Base-by-base conservation (phyloP, 2,797 vertebrate species). In the Rousettus madagascariensis region DNA sequence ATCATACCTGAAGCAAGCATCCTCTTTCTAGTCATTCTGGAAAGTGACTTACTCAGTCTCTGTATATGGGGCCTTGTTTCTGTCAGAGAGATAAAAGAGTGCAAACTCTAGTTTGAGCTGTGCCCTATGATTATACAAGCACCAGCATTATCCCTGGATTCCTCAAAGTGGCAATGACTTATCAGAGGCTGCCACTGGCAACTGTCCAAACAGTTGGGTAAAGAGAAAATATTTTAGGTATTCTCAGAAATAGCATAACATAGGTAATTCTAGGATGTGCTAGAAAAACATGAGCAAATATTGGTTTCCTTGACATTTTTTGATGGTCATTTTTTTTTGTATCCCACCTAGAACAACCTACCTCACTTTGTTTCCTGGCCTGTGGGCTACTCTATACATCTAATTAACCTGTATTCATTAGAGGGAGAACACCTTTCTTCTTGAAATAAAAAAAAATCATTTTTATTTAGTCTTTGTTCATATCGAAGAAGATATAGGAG, bases 321-420 rank as follows among this genome's bases (percentile, higher is more conserved):
- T 72, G 20, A 74, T 63, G 66, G 75, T 87, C 28, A 65, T 57
- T 78, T 72, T 86, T 95, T 95, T 95, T 97, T 82, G 53, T 61
- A 95, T 86, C 38, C 66, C 66, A 80, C 66, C 63, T 91, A 88
- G 87, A 96, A 83, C 38, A 82, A 90, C 72, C 51, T 95, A 66
- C 41, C 77, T 95, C 46, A 80, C 90, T 88, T 96, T 96, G 68
- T 17, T 13, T 95, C 86, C 92, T 96, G 6, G 46, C 30, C 80
- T 94, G 30, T 95, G 93, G 86, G 90, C 80, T 92, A 65, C 30
- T 51, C 94, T 97, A 97, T 86, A 97, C 59, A 97, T 96, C 33
- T 86, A 66, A 43, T 91, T 90, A 97, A 93, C 90, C 94, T 96
- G 96, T 90, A 75, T 26, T 79, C 41, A 68, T 26, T 46, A 89